These are phyloP conservation scores for Drosophila serrata DNA, from an alignment of 1,140 invertebrate species.

Conservation along the genomic window DNA sequence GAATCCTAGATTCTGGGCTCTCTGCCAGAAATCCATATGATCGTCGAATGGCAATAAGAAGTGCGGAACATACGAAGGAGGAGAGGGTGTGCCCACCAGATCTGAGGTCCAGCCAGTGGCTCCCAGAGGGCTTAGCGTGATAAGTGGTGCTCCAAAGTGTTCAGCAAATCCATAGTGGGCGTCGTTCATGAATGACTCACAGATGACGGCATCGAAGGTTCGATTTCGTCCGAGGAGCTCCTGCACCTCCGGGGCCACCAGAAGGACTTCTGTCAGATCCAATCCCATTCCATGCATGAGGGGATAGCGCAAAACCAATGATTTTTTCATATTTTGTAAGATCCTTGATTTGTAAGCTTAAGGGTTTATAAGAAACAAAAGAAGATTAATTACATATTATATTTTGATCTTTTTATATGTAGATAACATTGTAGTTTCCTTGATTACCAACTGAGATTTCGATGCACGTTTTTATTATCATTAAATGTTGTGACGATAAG, in stretches of 20 bases:
- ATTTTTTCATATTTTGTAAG: conserved; percentile 16
- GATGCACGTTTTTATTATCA: conserved; percentile 11
- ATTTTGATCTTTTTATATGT: not conserved
- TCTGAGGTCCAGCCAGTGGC: conserved; percentile 69
- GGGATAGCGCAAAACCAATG: conserved; percentile 24
- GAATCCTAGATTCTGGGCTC: conserved; percentile 80
- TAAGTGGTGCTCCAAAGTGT: conserved; percentile 71
- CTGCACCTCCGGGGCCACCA: conserved; percentile 58
- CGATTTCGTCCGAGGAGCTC: conserved; percentile 49
- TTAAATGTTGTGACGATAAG: conserved; percentile 32
- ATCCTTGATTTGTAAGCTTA: conserved; percentile 35
- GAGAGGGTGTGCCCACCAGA: conserved; percentile 81
- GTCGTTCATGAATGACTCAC: conserved; percentile 74
- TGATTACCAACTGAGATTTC: not conserved
- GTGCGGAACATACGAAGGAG: conserved; percentile 83
- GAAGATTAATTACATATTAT: not conserved
- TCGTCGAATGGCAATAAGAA: conserved; percentile 66
- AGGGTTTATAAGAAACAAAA: not conserved
- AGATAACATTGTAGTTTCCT: not conserved
- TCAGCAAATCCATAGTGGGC: conserved; percentile 73
- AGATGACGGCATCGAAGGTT: conserved; percentile 75
- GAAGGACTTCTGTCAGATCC: conserved; percentile 40
- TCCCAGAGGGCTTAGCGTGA: conserved; percentile 67
- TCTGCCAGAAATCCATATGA: conserved; percentile 85
- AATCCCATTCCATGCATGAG: conserved; percentile 45